These are phyloP conservation scores for Pogonophryne albipinna DNA, from an alignment of 2,797 vertebrate species.

Conservation along the genomic window DNA sequence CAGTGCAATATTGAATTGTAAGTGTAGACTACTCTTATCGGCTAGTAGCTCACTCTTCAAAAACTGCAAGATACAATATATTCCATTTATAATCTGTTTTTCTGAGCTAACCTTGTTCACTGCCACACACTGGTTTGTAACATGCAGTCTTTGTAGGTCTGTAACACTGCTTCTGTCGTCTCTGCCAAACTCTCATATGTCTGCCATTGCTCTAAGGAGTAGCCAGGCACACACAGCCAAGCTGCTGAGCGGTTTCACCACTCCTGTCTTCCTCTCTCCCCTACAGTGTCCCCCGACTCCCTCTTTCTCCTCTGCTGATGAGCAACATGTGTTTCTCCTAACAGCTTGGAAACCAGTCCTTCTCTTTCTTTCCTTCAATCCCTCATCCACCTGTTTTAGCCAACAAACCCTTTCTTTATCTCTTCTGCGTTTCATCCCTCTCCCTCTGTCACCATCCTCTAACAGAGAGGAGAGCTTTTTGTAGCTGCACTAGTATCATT, in stretches of 20 bases:
- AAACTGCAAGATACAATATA: conserved; percentile 20
- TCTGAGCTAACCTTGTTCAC: conserved; percentile 39
- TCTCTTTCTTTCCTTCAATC: conserved; percentile 20
- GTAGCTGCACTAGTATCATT: conserved; percentile 52
- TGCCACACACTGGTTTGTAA: conserved; percentile 40
- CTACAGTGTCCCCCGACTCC: conserved; percentile 1
- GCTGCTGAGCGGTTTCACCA: conserved; percentile 53
- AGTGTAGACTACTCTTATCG: conserved; percentile 30
- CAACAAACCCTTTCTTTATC: neutral
- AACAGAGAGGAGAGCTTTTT: conserved; percentile 61
- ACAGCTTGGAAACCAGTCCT: conserved; percentile 57
- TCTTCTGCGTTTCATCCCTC: conserved; percentile 1
- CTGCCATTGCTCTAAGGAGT: conserved; percentile 63
- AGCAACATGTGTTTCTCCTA: conserved; percentile 66
- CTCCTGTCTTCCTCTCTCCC: conserved; percentile 23
- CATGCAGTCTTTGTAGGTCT: conserved; percentile 44
- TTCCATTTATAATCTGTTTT: conserved; percentile 42
- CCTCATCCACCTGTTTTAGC: conserved; percentile 22
- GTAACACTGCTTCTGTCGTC: conserved; percentile 45
- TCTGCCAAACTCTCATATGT: conserved; percentile 55
- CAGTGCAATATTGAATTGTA: conserved; percentile 31
- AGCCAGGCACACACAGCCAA: conserved; percentile 55
- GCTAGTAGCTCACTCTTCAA: conserved; percentile 25
- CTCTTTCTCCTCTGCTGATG: conserved; percentile 44
- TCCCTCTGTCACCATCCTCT: conserved; percentile 29